phyloP scores from a whole-genome alignment of 2,888 invertebrate genomes.

The Orthonychiurus folsomi region DNA sequence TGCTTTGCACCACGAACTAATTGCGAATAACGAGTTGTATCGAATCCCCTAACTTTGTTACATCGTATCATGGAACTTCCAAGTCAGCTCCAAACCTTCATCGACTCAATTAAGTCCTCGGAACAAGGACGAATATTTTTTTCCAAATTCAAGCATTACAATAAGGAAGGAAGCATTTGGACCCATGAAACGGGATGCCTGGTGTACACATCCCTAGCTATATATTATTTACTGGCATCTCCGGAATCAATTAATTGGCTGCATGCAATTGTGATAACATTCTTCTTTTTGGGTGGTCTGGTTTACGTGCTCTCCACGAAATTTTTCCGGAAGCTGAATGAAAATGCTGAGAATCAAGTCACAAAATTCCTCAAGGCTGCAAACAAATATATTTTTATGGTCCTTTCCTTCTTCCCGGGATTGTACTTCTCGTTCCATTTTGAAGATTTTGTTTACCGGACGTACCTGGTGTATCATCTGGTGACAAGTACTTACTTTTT shows the following conservation, averaged over 20 bases:
- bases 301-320: conserved; percentile 21
- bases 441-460: conserved; percentile 22
- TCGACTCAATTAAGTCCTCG: too few relatives aligned
- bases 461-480: conserved; percentile 25
- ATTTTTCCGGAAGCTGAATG: conserved; percentile 13
- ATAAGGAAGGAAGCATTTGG: conserved; percentile 24
- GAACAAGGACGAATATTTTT: background rate
- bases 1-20: too few relatives aligned
- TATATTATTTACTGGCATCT: conserved; percentile 27
- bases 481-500: conserved; percentile 24
- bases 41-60: too few relatives aligned
- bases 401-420: conserved; percentile 26
- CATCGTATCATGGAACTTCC: too few relatives aligned
- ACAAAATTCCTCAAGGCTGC: conserved; percentile 21
- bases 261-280: conserved; percentile 23
- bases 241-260: conserved; percentile 15
- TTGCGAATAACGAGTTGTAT: too few relatives aligned
- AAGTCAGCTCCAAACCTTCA: too few relatives aligned
- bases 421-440: conserved; percentile 30
- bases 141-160: background rate
- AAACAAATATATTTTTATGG: conserved; percentile 29
- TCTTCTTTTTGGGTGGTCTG: conserved; percentile 27
- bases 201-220: conserved; percentile 26
- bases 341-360: conserved; percentile 13
- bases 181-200: conserved; percentile 29